Conservation (phyloP, 2,888 invertebrate genomes). For the Kuschelorhynchus macadamiae region DNA sequence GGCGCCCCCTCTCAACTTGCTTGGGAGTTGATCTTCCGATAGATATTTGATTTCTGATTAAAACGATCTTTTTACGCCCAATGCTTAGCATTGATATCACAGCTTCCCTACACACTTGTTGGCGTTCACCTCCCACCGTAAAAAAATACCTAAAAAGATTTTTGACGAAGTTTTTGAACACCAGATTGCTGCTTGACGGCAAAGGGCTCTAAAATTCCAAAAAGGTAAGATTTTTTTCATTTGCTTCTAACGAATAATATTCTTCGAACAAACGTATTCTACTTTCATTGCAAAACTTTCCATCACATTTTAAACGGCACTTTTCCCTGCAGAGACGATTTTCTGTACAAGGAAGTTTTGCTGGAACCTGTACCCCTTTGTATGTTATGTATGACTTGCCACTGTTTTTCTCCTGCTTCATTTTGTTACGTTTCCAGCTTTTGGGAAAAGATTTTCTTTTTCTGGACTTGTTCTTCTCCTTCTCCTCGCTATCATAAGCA, state of each 20-base stretch:
- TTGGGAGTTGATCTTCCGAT: not conserved
- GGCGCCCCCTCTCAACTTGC: not conserved
- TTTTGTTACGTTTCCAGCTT: slow-evolving; percentile 20
- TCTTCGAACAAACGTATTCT: slow-evolving; percentile 21
- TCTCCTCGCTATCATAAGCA: not conserved
- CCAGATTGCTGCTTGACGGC: slow-evolving; percentile 12
- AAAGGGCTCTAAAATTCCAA: slow-evolving; percentile 9
- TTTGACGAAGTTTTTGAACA: slow-evolving; percentile 11
- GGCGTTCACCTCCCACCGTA: slow-evolving; percentile 8
- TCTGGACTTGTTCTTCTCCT: slow-evolving; percentile 3
- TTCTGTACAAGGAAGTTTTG: not conserved
- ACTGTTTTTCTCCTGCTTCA: slow-evolving; percentile 8
- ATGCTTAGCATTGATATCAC: slow-evolving; percentile 15
- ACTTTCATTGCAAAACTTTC: slow-evolving; percentile 1
- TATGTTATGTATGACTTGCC: slow-evolving; percentile 13
- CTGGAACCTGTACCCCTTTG: slow-evolving; percentile 16
- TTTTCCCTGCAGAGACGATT: slow-evolving; percentile 16
- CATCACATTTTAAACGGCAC: slow-evolving; percentile 15
- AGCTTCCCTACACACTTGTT: slow-evolving; percentile 9
- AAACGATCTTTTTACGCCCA: slow-evolving; percentile 16
- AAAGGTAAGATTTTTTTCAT: not conserved
- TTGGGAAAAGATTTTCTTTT: slow-evolving; percentile 7
- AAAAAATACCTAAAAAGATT: slow-evolving; percentile 18
- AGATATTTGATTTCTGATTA: slow-evolving; percentile 21
- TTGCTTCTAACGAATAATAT: slow-evolving; percentile 7